Evolutionary conservation across 2,113 vertebrate genomes (phyloP).

Genomic region (Alligator sinensis): DNA sequence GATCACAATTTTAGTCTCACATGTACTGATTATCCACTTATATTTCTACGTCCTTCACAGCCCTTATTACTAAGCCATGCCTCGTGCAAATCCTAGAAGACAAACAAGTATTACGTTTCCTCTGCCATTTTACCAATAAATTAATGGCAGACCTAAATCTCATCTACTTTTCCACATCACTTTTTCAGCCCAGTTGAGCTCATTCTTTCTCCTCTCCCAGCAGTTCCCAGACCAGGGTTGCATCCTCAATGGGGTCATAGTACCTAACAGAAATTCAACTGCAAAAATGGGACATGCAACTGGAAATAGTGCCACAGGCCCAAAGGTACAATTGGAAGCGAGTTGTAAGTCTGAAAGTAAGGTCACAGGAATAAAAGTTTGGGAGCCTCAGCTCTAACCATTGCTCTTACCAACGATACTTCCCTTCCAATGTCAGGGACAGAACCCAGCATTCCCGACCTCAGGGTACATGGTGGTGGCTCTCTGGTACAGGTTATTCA

Average conservation of each 20-base stretch:
- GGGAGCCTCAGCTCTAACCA: not conserved
- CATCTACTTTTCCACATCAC: not conserved
- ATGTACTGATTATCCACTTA: not conserved
- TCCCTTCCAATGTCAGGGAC: not conserved
- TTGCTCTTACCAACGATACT: not conserved
- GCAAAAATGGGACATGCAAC: no score
- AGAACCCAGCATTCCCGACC: not conserved
- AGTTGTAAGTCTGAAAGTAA: no score
- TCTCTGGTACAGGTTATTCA: not conserved
- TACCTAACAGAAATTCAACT: no score
- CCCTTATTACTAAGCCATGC: not conserved
- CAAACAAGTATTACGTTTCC: not conserved
- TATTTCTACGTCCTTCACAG: not conserved
- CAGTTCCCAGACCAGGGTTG: no score
- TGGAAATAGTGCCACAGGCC: no score
- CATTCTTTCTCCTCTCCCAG: no score
- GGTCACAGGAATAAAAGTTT: no score
- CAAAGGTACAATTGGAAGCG: no score
- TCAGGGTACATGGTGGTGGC: not conserved
- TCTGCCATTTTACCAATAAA: fast-evolving
- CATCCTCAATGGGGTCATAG: no score
- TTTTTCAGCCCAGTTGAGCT: not conserved
- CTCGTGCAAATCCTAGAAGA: not conserved
- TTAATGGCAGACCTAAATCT: not conserved
- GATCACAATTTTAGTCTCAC: not conserved